Conservation (phyloP, 2,113 vertebrate genomes). For the Myrmophylax atrothorax region DNA sequence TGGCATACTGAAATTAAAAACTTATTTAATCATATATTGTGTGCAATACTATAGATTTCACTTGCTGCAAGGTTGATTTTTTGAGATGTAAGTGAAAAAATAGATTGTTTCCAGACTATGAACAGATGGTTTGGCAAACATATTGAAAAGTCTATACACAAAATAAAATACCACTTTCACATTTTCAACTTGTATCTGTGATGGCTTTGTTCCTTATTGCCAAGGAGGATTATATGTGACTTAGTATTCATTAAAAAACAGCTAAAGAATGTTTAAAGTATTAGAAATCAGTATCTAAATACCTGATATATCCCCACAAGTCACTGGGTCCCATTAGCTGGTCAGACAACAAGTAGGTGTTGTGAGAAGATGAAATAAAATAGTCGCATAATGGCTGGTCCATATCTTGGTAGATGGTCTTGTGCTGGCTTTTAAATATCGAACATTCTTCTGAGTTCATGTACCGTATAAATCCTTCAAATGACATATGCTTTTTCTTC, state of each 20-base stretch:
- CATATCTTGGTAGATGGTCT: constrained; percentile 84
- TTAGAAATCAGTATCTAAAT: neutral
- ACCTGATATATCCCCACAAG: constrained; percentile 79
- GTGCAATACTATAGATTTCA: neutral
- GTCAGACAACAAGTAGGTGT: constrained; percentile 85
- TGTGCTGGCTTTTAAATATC: constrained; percentile 73
- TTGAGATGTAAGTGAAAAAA: neutral
- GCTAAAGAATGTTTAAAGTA: neutral
- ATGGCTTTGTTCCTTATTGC: neutral
- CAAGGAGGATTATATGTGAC: neutral
- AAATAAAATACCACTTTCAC: neutral
- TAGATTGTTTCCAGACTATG: neutral
- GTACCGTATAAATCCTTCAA: constrained; percentile 85
- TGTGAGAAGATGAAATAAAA: constrained; percentile 89
- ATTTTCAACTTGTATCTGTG: neutral
- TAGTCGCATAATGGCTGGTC: constrained; percentile 80
- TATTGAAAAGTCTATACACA: neutral
- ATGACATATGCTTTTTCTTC: constrained; percentile 74
- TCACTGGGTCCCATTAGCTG: constrained; percentile 79
- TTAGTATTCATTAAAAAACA: neutral
- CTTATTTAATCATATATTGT: neutral
- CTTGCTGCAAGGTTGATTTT: neutral
- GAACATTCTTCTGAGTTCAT: constrained; percentile 80
- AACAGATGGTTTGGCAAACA: constrained; percentile 19
- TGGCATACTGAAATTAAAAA: neutral